These are phyloP conservation scores for Diaprepes abbreviatus DNA, from an alignment of 2,888 invertebrate genomes.

Conservation along the genomic window DNA sequence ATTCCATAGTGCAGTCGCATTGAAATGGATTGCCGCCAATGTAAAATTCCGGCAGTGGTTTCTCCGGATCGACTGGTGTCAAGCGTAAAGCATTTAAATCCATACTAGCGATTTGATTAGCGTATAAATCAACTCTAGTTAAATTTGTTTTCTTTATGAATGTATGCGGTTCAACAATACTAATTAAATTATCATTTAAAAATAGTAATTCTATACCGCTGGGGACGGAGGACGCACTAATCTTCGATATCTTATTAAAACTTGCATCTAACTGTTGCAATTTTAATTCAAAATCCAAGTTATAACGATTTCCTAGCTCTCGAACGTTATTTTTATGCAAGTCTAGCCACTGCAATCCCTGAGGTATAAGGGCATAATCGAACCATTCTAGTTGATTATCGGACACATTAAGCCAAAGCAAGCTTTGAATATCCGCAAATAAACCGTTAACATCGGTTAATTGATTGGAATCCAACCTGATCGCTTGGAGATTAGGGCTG, in stretches of 20 bases:
- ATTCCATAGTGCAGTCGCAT: conserved; percentile 96
- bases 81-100: conserved; percentile 90
- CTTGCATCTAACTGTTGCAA: conserved; percentile 91
- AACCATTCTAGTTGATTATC: conserved; percentile 92
- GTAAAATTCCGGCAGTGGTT: conserved; percentile 89
- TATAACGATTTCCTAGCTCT: conserved; percentile 83
- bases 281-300: conserved; percentile 78
- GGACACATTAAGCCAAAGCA: conserved; percentile 92
- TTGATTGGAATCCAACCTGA: conserved; percentile 88
- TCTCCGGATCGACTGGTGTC: conserved; percentile 82
- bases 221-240: conserved; percentile 83
- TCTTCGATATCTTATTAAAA: conserved; percentile 86
- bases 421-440: conserved; percentile 85
- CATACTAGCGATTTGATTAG: conserved; percentile 91
- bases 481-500: conserved; percentile 85
- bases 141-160: conserved; percentile 91
- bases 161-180: conserved; percentile 87
- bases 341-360: conserved; percentile 89
- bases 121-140: conserved; percentile 91
- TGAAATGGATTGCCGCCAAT: conserved; percentile 95
- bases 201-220: conserved; percentile 88
- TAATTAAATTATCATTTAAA: conserved; percentile 90
- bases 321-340: conserved; percentile 88
- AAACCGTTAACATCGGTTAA: conserved; percentile 86
- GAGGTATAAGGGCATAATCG: conserved; percentile 88